Base-by-base conservation (phyloP, 2,888 invertebrate species). In the Drosophila suboccidentalis region DNA sequence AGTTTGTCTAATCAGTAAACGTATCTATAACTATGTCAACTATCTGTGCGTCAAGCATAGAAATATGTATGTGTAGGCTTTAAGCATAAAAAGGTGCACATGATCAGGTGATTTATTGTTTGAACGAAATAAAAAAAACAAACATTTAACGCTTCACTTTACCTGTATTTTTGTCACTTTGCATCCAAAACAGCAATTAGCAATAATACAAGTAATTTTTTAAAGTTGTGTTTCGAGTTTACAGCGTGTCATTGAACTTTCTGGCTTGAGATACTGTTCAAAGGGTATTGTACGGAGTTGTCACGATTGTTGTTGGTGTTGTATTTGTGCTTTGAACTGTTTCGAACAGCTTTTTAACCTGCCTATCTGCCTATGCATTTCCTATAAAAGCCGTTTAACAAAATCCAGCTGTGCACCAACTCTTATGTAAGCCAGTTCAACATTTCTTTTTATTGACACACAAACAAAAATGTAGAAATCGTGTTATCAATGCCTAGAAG, bases 201-300 rank as follows among this genome's bases (percentile, higher is more conserved):
- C 47, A 54, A 58, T 44, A 36, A 22, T 58, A 38, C 55, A 44
- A 36, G 22, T 44, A 55, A 54, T 63, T 55, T 34, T 58, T 29
- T 29, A 29, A 54, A 50, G 53, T 55, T 59, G 54, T 41, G 17
- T 49, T 58, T 54, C 36, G 57, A 66, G 49, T 72, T 66, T 38
- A 38, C 54, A n/a, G 10, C 32, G 43, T 61, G 77, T 72, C 78
- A 72, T 47, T 78, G 72, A 75, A 66, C 75, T 58, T n/a, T 9
- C 10, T 17, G 44, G 36, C 39, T 39, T 53, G 34, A 38, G 36
- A 32, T 49, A 53, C 19, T 13, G 19, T n/a, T 29, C 15, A 60
- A 55, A 41, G 46, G 62, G 47, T 55, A 32, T 53, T 39, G 26
- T 26, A 46, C 70, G 9, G n/a, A 17, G 5, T 19, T 22, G 29